These are phyloP conservation scores for Mobula birostris DNA, from an alignment of 2,113 vertebrate genomes.

Conservation along the genomic window DNA sequence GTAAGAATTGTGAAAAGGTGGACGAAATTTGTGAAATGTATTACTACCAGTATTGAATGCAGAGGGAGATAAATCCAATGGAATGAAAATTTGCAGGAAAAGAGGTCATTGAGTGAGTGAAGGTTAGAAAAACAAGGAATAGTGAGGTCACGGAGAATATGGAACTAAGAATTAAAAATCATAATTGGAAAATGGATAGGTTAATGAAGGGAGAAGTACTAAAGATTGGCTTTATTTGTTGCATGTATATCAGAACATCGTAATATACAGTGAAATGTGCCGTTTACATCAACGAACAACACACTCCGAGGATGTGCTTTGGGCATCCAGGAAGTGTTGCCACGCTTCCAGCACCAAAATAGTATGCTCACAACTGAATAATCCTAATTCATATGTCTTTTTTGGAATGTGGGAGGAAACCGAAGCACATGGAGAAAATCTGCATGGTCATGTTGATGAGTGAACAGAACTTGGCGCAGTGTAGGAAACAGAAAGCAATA, in stretches of 20 bases:
- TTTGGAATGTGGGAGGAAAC: too few relatives aligned
- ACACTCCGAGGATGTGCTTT: too few relatives aligned
- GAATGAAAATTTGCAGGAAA: not conserved
- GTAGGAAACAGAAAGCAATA: not conserved
- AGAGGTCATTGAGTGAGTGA: not conserved
- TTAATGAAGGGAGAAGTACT: not conserved
- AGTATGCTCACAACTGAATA: too few relatives aligned
- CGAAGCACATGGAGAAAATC: too few relatives aligned
- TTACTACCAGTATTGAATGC: not conserved
- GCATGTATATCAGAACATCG: too few relatives aligned
- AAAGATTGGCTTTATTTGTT: too few relatives aligned
- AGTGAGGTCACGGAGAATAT: not conserved
- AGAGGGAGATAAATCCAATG: not conserved
- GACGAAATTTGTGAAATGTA: not conserved
- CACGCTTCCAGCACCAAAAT: too few relatives aligned
- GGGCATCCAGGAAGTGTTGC: too few relatives aligned
- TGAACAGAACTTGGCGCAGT: not conserved
- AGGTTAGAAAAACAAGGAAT: not conserved
- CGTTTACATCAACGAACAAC: too few relatives aligned
- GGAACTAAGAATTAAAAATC: not conserved
- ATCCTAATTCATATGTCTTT: too few relatives aligned
- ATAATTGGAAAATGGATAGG: not conserved
- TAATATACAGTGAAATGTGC: too few relatives aligned
- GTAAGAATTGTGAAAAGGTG: not conserved
- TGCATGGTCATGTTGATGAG: not conserved